Base-by-base conservation (phyloP, 1,140 invertebrate species). In the Sweltsa coloradensis region DNA sequence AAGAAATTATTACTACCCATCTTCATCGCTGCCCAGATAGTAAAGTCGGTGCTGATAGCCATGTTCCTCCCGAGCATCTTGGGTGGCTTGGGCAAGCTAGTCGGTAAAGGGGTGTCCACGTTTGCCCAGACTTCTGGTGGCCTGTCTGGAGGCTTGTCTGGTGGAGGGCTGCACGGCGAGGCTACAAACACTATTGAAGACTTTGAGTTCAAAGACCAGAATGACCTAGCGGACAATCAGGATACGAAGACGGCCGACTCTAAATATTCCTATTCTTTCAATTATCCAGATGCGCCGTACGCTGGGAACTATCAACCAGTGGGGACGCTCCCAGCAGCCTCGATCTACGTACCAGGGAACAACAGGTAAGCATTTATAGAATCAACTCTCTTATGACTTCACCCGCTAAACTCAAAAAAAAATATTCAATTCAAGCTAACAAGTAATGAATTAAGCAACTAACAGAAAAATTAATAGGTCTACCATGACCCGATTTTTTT, bases 51-150 rank as follows among this genome's bases (percentile, higher is more conserved):
- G 9, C 63, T 88, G 5, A 72, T 89, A 3, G 84, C 83, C 6
- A 76, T 88, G 62, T 85, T 89, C 63, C 65, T 89, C 55, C 85
- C 85, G 1, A 84, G 81, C 44, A 79, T 89, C 34, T 73, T 89
- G 43, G 83, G 84, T 40, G 82, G 81, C 54, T 72, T 88, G 41
- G 83, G 83, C 40, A 86, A 86, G 63, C 74, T 88, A 34, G 74
- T 87, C 37, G 83, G 83, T 24, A 88, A 88, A 9, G 53, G 52
- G 6, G 55, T 57, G 47, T 57, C 57, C 1, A 55, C 54, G 47
- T 55, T 44, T 23, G 44, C 29, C 1, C 36, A 46, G 3, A 40
- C 50, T 1, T 51, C 50, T 3, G 50, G n/a, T n/a, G n/a, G 46
- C 0, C 29, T 25, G 2, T 47, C 46, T 5, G 27, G 46, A 18